These are phyloP conservation scores for Thaleichthys pacificus DNA, from an alignment of 2,797 vertebrate genomes.

Conservation along the genomic window DNA sequence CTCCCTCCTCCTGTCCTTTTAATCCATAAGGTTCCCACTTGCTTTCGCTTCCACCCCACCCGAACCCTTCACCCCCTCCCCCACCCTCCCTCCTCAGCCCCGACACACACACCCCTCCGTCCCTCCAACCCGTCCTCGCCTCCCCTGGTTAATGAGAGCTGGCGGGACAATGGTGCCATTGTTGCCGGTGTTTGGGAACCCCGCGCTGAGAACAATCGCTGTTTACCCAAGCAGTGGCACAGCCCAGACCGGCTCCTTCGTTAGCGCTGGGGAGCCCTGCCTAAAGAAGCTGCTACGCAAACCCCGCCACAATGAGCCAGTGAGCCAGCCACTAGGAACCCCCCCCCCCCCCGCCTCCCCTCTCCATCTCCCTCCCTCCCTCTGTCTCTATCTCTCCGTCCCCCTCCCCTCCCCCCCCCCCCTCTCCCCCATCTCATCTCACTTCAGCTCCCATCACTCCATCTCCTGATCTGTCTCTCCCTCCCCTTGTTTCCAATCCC, in stretches of 20 bases:
- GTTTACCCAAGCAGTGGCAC: conserved; percentile 83
- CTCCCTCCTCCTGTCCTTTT: neutral
- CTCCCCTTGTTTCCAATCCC: conserved; percentile 41
- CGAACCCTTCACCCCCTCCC: conserved; percentile 12
- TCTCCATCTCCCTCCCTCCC: conserved; percentile 39
- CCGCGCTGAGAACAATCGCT: conserved; percentile 82
- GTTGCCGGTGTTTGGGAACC: conserved; percentile 79
- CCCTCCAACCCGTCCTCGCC: conserved; percentile 63
- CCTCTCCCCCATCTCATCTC: neutral
- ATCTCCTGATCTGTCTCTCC: conserved; percentile 7
- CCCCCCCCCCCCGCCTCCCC: conserved; percentile 47
- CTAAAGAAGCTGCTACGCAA: conserved; percentile 74
- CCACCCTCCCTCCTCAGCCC: no score
- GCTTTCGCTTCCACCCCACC: conserved; percentile 57
- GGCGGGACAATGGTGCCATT: conserved; percentile 86
- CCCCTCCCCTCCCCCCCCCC: neutral
- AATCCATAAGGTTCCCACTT: conserved; percentile 78
- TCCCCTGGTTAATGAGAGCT: conserved; percentile 82
- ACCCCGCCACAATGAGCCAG: conserved; percentile 70
- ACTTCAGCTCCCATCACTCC: neutral
- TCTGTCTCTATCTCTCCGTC: conserved; percentile 29
- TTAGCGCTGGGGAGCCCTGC: conserved; percentile 70
- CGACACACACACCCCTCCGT: conserved; percentile 38
- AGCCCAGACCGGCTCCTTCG: conserved; percentile 70
- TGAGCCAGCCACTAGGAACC: conserved; percentile 62